Conservation (phyloP, 2,113 vertebrate species). For the Empidonax alnorum region DNA sequence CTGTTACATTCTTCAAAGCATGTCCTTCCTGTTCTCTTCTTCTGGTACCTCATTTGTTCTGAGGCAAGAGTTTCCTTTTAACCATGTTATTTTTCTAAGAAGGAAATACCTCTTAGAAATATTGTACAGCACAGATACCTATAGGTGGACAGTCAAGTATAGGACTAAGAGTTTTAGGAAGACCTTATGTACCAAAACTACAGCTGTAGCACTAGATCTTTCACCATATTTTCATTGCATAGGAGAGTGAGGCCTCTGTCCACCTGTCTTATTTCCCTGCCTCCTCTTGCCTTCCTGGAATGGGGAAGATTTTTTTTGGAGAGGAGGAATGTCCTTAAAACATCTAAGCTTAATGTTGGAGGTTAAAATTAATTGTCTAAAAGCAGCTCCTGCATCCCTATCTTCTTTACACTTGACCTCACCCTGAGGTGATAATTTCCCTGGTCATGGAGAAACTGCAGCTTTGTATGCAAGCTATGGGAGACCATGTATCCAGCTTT, state of each 20-base stretch:
- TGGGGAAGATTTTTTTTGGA: not conserved
- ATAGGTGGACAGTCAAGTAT: not conserved
- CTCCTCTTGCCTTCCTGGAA: not conserved
- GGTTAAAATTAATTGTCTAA: not conserved
- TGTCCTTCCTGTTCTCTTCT: not conserved
- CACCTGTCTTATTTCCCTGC: not conserved
- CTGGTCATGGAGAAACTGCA: not conserved
- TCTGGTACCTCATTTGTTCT: not conserved
- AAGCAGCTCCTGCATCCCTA: not conserved
- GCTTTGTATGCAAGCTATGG: not conserved
- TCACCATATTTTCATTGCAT: not conserved
- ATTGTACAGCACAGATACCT: not conserved
- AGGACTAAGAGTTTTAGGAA: not conserved
- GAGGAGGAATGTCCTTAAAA: not conserved
- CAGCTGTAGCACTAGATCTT: not conserved
- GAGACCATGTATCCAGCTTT: not conserved
- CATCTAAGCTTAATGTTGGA: not conserved
- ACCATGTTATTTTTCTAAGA: not conserved
- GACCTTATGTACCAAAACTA: not conserved
- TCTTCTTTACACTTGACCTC: not conserved
- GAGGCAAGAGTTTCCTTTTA: not conserved
- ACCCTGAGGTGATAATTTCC: not conserved
- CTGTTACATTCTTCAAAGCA: not conserved
- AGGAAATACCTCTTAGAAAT: not conserved
- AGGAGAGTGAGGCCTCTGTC: not conserved